Base-by-base conservation (phyloP, 2,888 invertebrate species). In the Leptothorax acervorum region DNA sequence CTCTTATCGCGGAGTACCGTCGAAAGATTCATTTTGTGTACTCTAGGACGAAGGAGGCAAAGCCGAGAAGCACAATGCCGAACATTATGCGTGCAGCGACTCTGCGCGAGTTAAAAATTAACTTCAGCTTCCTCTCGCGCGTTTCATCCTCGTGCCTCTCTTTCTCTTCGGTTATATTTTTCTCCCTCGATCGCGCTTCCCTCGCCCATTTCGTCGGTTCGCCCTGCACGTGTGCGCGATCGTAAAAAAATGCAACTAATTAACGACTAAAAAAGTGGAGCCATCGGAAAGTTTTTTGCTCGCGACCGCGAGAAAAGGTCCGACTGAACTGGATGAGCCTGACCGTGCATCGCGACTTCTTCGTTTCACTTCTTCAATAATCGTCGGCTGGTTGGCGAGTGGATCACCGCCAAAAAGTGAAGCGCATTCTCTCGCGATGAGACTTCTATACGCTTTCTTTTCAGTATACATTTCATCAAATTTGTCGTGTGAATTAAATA, bases 171-270 rank as follows among this genome's bases (percentile, higher is more conserved):
- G 51, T 75, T 78, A 57, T 79, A 60, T 79, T 76, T 82, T 55
- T 87, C 85, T 76, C 62, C 35, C 62, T 82, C 62, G 55, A 45
- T 55, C 66, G 28, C 65, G 11, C 39, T 35, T 42, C 42, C n/a
- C 57, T 63, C 66, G 68, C 48, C 66, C 83, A 45, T 76, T 76
- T 66, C 66, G 35, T 65, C 62, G 63, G 53, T 31, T 60, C 75
- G 82, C 82, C 60, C 76, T 84, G 87, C 85, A 85, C 84, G 87
- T 87, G 86, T 89, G 84, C 85, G 84, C 79, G 87, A 89, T 90
- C 90, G 89, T 92, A 90, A 92, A 92, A 91, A 88, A 90, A 92
- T 90, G 91, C 91, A 90, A 92, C 92, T 92, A 92, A 92, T 92
- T 88, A 91, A 90, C 89, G 90, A 89, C 88, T 87, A 91, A 92